A percentile compares a stretch with the other conserved stretches of the same genome.
phyloP scores from a whole-genome alignment of 2,888 invertebrate species.

The Pelosia muscerda region DNA sequence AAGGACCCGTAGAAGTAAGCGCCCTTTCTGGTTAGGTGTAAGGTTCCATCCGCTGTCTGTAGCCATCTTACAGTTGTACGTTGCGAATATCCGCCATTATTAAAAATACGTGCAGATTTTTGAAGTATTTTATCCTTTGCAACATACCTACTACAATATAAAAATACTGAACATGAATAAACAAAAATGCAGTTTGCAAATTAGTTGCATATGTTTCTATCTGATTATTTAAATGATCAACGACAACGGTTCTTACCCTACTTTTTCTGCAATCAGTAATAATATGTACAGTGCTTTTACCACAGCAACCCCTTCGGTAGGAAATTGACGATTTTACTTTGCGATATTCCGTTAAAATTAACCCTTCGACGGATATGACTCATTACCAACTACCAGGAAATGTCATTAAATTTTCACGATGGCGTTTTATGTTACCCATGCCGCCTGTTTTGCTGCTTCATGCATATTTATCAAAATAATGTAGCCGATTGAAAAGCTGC shows the following conservation, averaged over 20 bases:
- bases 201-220: not conserved
- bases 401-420: constrained; percentile 86
- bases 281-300: constrained; percentile 45
- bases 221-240: not conserved
- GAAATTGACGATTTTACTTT: constrained; percentile 74
- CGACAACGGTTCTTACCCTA: constrained; percentile 27
- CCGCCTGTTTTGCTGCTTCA: constrained; percentile 81
- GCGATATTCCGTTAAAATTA: constrained; percentile 80
- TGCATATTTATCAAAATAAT: constrained; percentile 87
- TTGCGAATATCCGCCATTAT: no score
- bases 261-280: constrained; percentile 51
- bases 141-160: no score
- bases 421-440: constrained; percentile 82
- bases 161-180: no score
- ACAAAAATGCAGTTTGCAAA: not conserved
- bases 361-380: constrained; percentile 85
- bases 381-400: constrained; percentile 84
- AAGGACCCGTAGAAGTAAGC: no score
- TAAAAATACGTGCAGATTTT: no score
- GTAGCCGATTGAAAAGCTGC: constrained; percentile 85
- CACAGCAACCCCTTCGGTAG: constrained; percentile 60
- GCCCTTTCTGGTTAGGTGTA: no score
- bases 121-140: no score
- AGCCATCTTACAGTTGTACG: no score
- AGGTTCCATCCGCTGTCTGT: no score